Base-by-base conservation (phyloP, 2,888 invertebrate species). In the Bombylius major region DNA sequence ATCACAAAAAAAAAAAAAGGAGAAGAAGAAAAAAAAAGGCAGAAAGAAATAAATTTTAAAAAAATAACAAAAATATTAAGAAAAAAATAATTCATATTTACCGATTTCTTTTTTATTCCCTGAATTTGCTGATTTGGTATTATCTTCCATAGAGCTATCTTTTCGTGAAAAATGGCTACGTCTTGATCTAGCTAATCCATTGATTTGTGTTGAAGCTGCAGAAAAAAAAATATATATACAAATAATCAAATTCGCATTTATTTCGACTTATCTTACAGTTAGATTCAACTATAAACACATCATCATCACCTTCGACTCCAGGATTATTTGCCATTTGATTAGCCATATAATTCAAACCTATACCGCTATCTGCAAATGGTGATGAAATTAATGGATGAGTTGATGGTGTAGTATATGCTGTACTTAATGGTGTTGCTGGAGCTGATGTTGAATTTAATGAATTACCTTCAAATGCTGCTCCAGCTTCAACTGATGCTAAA, bases 161-260 rank as follows among this genome's bases (percentile, higher is more conserved):
- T 73, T 75, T 44, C 73, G 71, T 32, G 75, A 74, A 58, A 75
- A 75, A 59, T 75, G 75, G 63, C 73, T 74, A 59, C 75, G 69
- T 34, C 75, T 68, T 5, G 75, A 75, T 55, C 75, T 69, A 33
- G 72, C 69, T 55, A 75, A 58, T 4, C 73, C 73, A 63, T 73
- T 69, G n/a, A 61, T 33, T 53, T 59, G 60, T 5, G 58, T 52
- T 46, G 58, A 46, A 39, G 59, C 52, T 46, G 54, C 31, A 47
- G 2, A 39, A 39, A 39, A 39, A 7, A 3, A 39, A 39, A 39
- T 23, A 23, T 23, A 39, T 39, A 8, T 39, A 8, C 39, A 39
- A 9, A 39, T 39, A 39, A 39, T 39, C 39, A 39, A 39, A 3
- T 7, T 39, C 23, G 3, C 23, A 23, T 23, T 23, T 23, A 23